phyloP scores from a whole-genome alignment of 2,888 invertebrate species.

The Polyommatus icarus region DNA sequence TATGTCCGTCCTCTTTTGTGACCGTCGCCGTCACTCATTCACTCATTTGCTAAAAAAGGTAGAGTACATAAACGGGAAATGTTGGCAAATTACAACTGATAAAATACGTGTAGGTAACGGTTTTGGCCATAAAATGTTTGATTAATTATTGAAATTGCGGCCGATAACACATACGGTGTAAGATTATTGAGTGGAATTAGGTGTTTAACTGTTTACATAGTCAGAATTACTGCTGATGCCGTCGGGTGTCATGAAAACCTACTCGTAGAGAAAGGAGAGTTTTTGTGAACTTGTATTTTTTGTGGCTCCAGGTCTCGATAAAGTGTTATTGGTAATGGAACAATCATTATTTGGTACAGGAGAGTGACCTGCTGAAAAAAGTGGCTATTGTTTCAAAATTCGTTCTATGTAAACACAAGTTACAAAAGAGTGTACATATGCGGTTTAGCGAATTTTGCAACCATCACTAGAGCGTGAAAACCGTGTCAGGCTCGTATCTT shows the following conservation, averaged over 20 bases:
- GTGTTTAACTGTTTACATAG: constrained; percentile 66
- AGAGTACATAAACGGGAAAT: constrained; percentile 63
- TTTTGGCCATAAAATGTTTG: constrained; percentile 52
- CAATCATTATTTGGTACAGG: constrained; percentile 11
- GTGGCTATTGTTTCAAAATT: constrained; percentile 18
- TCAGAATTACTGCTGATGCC: constrained; percentile 54
- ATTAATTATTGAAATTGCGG: constrained; percentile 37
- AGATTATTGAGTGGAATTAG: constrained; percentile 51
- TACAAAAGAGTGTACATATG: constrained; percentile 55
- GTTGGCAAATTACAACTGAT: constrained; percentile 73
- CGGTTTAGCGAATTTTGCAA: constrained; percentile 70
- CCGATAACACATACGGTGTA: constrained; percentile 33
- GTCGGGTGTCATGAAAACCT: constrained; percentile 51
- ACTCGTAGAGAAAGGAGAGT: constrained; percentile 63
- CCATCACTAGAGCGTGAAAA: constrained; percentile 75
- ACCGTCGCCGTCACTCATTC: constrained; percentile 59
- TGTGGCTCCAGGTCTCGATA: constrained; percentile 55
- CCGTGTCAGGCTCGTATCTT: constrained; percentile 71
- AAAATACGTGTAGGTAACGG: constrained; percentile 67
- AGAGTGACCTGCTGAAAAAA: neutral
- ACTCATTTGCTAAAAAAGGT: constrained; percentile 69
- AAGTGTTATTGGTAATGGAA: constrained; percentile 58
- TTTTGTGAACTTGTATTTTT: constrained; percentile 59
- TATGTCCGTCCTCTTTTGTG: constrained; percentile 52
- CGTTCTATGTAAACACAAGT: constrained; percentile 49